Percentiles rank a stretch among this genome's conserved stretches.
phyloP scores from a whole-genome alignment of 2,797 vertebrate genomes.

The Pagetopsis macropterus region DNA sequence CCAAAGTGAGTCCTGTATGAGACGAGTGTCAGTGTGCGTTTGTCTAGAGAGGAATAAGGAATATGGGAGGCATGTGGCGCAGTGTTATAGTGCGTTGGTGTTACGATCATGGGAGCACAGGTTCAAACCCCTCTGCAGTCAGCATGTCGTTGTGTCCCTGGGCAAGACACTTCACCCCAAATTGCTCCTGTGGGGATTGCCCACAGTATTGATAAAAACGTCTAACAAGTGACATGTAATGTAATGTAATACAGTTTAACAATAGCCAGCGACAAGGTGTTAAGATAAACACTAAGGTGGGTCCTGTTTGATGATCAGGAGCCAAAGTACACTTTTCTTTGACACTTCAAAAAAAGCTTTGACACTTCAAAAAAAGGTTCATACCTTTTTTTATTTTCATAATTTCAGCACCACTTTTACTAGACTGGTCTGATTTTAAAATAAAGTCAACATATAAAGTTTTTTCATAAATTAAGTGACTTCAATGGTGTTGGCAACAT shows the following conservation, averaged over 20 bases:
- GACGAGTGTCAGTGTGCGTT: not conserved
- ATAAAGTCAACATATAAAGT: not conserved
- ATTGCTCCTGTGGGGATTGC: no score
- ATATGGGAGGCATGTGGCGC: no score
- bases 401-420: not conserved
- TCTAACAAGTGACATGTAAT: no score
- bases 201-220: no score
- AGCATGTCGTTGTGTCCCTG: no score
- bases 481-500: not conserved
- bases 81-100: no score
- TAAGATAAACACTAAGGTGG: not conserved
- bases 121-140: no score
- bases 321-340: not conserved
- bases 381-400: no score
- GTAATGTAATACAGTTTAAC: no score
- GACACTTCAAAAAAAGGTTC: not conserved
- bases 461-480: not conserved
- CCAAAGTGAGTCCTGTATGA: constrained; percentile 86
- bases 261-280: rapidly evolving
- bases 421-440: not conserved
- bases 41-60: not conserved
- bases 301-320: not conserved
- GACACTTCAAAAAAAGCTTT: not conserved
- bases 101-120: no score
- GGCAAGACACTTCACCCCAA: no score